Conservation (phyloP, 2,888 invertebrate genomes). For the Julus scandinavius region DNA sequence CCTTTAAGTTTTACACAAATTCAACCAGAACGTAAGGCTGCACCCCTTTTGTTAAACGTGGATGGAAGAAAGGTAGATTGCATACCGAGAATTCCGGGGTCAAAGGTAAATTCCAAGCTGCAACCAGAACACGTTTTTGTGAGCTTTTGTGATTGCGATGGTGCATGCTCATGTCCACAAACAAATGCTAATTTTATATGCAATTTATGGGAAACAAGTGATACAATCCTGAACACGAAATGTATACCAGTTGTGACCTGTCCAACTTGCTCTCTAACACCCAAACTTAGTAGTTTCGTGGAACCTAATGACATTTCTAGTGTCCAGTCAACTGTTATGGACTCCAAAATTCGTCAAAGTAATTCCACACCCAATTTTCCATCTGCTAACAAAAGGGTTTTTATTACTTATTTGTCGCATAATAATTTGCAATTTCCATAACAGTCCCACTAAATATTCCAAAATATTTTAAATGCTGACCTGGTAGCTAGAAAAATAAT, state of each 20-base stretch:
- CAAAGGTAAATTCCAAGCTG: background rate
- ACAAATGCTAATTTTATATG: background rate
- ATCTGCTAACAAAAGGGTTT: background rate
- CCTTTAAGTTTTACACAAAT: background rate
- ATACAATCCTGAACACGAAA: background rate
- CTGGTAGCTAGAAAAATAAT: background rate
- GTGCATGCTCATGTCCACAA: background rate
- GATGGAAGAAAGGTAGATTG: too few relatives aligned
- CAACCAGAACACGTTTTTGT: background rate
- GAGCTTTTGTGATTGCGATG: background rate
- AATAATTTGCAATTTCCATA: background rate
- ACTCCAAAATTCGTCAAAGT: background rate
- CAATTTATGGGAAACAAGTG: background rate
- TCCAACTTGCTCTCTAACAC: background rate
- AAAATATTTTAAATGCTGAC: background rate
- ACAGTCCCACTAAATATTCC: background rate
- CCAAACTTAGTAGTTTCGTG: background rate
- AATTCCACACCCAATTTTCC: conserved; percentile 1
- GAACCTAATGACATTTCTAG: background rate
- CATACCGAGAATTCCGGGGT: background rate
- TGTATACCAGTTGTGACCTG: background rate
- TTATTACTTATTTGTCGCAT: background rate
- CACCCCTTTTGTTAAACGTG: background rate
- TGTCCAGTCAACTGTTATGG: background rate
- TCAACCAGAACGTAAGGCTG: background rate